These are phyloP conservation scores for Murina feae DNA, from an alignment of 2,113 vertebrate genomes.

Conservation along the genomic window DNA sequence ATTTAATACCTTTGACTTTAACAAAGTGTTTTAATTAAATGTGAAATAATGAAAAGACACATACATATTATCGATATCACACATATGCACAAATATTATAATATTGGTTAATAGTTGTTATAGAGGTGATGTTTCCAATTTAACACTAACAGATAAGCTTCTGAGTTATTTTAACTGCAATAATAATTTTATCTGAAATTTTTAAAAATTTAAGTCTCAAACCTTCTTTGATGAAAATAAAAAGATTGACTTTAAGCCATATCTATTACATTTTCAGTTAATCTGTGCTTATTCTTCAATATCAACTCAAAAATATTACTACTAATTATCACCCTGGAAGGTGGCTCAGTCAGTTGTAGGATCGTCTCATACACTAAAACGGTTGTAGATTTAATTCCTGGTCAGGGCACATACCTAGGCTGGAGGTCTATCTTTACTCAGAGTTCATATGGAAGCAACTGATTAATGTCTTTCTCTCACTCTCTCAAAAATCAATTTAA, in stretches of 20 bases:
- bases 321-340: neutral
- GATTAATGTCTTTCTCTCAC: neutral
- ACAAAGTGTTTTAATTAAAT: neutral
- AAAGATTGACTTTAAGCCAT: neutral
- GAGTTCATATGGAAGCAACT: neutral
- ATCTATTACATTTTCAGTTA: neutral
- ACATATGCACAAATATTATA: neutral
- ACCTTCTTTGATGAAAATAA: neutral
- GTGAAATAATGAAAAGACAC: neutral
- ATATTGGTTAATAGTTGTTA: neutral
- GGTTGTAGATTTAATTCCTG: neutral
- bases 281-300: neutral
- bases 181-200: neutral
- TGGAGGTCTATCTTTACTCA: neutral
- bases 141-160: neutral
- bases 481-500: neutral
- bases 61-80: neutral
- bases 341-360: neutral
- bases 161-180: neutral
- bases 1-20: neutral
- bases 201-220: neutral
- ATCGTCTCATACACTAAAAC: neutral
- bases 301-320: neutral
- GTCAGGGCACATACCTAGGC: neutral
- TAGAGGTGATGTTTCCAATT: neutral